These are phyloP conservation scores for Erebia palarica DNA, from an alignment of 2,888 invertebrate genomes.

Conservation along the genomic window DNA sequence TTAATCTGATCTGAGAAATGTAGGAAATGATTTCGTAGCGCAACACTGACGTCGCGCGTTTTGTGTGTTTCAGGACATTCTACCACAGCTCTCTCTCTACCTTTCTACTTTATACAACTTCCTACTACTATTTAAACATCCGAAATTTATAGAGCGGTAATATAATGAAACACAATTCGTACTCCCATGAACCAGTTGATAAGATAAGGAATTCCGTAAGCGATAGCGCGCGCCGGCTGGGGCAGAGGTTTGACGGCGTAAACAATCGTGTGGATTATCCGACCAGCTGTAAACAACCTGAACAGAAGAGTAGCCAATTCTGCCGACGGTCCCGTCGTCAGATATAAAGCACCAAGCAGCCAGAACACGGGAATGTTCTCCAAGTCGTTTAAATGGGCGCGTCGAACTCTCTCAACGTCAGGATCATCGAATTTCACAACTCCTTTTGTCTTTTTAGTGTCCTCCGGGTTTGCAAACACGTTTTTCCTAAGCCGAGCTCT, in stretches of 20 bases:
- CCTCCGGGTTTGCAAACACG: conserved; percentile 65
- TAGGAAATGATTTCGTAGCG: too few species aligned
- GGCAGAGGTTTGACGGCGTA: conserved; percentile 84
- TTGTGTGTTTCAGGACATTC: too few species aligned
- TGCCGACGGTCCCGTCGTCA: conserved; percentile 72
- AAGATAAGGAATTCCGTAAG: conserved; percentile 54
- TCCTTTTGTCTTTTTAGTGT: conserved; percentile 50
- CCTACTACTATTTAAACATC: not conserved
- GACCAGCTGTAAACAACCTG: conserved; percentile 71
- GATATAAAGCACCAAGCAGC: conserved; percentile 73
- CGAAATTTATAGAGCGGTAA: conserved; percentile 5
- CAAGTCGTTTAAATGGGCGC: conserved; percentile 87
- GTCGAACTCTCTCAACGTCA: conserved; percentile 66
- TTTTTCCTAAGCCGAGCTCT: conserved; percentile 53
- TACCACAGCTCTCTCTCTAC: not conserved
- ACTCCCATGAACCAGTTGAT: conserved; percentile 63
- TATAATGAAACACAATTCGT: conserved; percentile 53
- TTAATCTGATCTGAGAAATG: too few species aligned
- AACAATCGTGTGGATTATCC: conserved; percentile 83
- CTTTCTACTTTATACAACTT: not conserved
- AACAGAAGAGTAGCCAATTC: conserved; percentile 45
- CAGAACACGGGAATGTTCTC: conserved; percentile 87
- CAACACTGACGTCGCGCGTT: too few species aligned
- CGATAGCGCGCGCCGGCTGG: conserved; percentile 74
- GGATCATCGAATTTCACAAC: conserved; percentile 62